phyloP scores from a whole-genome alignment of 1,140 invertebrate genomes.

The Elymnias hypermnestra region DNA sequence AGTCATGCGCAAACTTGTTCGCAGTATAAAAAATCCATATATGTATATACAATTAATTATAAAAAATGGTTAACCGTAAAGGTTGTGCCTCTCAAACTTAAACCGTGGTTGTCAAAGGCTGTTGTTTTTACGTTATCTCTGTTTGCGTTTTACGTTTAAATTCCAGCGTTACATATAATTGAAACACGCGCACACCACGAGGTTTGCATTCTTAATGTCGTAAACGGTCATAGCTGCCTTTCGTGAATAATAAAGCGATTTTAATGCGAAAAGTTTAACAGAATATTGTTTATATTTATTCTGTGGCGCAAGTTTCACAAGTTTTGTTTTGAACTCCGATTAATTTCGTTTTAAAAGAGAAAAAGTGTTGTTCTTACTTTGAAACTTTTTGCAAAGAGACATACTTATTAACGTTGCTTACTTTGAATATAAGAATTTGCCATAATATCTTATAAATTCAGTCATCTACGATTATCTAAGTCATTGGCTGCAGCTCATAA shows the following conservation, averaged over 20 bases:
- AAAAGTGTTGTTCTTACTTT: constrained; percentile 4
- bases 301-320: constrained; percentile 21
- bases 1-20: no score
- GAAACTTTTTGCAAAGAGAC: constrained; percentile 1
- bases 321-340: constrained; percentile 24
- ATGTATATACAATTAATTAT: no score
- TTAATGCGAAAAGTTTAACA: constrained; percentile 38
- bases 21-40: no score
- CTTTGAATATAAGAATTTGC: no score
- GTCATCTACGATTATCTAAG: no score
- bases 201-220: constrained; percentile 33
- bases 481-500: no score
- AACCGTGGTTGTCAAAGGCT: no score
- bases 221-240: constrained; percentile 35
- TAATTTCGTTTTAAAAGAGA: constrained; percentile 21
- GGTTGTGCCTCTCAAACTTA: no score
- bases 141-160: constrained; percentile 26
- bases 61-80: no score
- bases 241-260: constrained; percentile 38
- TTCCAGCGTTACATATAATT: constrained; percentile 34
- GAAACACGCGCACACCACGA: constrained; percentile 32
- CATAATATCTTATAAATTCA: no score
- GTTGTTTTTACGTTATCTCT: constrained; percentile 18
- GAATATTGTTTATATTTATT: constrained; percentile 44
- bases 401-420: no score